Percentiles rank a stretch among this genome's conserved stretches.
Evolutionary conservation across 2,888 invertebrate genomes (phyloP).

Genomic region (Cheilosia vulpina): DNA sequence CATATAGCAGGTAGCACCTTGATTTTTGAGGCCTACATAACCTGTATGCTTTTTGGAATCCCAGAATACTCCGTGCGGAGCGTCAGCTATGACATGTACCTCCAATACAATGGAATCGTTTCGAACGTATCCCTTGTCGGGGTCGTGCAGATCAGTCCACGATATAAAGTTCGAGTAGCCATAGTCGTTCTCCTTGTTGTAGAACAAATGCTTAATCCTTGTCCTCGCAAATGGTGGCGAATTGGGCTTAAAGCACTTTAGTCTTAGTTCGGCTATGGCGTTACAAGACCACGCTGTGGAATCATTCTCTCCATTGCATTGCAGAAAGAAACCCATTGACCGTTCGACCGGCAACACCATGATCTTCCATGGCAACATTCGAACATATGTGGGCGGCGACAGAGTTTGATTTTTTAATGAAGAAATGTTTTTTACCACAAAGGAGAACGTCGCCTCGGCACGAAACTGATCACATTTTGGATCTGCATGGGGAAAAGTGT

Average conservation of each 20-base stretch:
- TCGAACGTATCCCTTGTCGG: conserved; percentile 94
- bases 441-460: conserved; percentile 94
- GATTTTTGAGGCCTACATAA: conserved; percentile 96
- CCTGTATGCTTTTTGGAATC: conserved; percentile 99
- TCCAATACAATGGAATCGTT: conserved; percentile 93
- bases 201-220: conserved; percentile 97
- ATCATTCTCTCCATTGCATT: conserved; percentile 97
- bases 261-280: conserved; percentile 95
- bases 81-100: conserved; percentile 93
- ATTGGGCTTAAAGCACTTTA: conserved; percentile 95
- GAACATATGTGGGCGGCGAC: conserved; percentile 95
- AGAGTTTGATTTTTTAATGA: conserved; percentile 93
- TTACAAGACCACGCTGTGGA: conserved; percentile 99
- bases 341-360: conserved; percentile 95
- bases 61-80: conserved; percentile 97
- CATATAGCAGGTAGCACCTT: conserved; percentile 99
- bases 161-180: conserved; percentile 99
- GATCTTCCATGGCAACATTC: conserved; percentile 99
- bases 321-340: conserved; percentile 92
- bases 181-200: conserved; percentile 93
- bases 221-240: conserved; percentile 92
- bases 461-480: conserved; percentile 82
- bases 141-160: conserved; percentile 96
- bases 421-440: conserved; percentile 93
- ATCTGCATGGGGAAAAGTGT: conserved; percentile 63